Evolutionary conservation across 2,888 invertebrate species (phyloP), one percentile per base, ranked within the genome.

Genomic region (Ormyrus thymus): DNA sequence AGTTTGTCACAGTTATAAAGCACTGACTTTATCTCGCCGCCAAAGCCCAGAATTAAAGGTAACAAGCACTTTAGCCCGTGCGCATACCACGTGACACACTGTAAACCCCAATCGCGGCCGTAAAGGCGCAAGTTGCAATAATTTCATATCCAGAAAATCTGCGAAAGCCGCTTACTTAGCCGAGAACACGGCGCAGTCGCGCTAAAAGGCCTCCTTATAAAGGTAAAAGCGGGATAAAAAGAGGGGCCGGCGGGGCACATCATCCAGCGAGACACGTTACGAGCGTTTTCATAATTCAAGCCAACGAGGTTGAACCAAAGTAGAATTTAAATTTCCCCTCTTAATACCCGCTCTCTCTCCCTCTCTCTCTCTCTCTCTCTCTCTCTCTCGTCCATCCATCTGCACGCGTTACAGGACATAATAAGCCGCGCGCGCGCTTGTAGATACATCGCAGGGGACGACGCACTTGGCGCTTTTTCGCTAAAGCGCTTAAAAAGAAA

Each of bases 401-500:
- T 61, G 29, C 43, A n/a, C 58, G 69, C 48, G 53, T 69, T 76
- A 70, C 64, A 50, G 13, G 11, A 50, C 46, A 15, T 78, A 69
- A 74, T 64, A 69, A 76, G 76, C 71, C 58, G 10, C n/a, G 43
- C 29, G 13, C 55, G 11, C 50, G 8, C 69, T 5, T 45, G 43
- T 48, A 53, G 1, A 58, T 48, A 10, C 46, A 53, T 29, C 7
- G 51, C 48, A 15, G 13, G 13, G n/a, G 29, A 53, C 50, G 56
- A 15, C 77, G 73, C 55, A 66, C 59, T 71, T 70, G 15, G 74
- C 72, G 61, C 69, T 79, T 71, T 70, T 76, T 76, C 76, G 76
- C 69, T 64, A 69, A 80, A 76, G 71, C 66, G 76, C 64, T 73
- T 81, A 81, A 78, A 72, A 76, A 81, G 73, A 53, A 76, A 78